These are phyloP conservation scores for Gandaritis pyraliata DNA, from an alignment of 2,888 invertebrate species.

Conservation along the genomic window DNA sequence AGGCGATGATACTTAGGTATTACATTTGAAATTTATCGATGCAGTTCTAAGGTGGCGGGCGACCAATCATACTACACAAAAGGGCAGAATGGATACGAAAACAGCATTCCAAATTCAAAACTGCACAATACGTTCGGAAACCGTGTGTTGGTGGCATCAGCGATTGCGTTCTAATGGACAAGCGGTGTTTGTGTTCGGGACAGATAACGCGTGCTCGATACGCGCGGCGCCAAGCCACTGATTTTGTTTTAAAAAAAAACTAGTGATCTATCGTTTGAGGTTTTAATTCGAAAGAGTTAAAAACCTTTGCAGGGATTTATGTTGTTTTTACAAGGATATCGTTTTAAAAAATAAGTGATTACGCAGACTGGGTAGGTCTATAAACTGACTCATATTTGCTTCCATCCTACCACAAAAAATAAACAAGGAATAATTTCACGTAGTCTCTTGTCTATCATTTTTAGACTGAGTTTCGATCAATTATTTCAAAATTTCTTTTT, in stretches of 20 bases:
- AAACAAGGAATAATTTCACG: too few species aligned
- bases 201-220: slow-evolving; percentile 79
- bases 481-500: too few species aligned
- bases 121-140: slow-evolving; percentile 60
- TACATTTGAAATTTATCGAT: too few species aligned
- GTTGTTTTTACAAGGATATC: slow-evolving; percentile 3
- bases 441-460: too few species aligned
- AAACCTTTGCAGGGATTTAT: slow-evolving; percentile 7
- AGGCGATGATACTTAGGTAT: too few species aligned
- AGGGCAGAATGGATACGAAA: slow-evolving; percentile 31
- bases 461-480: too few species aligned
- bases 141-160: slow-evolving; percentile 80
- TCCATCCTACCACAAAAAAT: too few species aligned
- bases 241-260: slow-evolving; percentile 67
- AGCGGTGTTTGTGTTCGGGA: slow-evolving; percentile 79
- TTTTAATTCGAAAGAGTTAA: slow-evolving; percentile 35
- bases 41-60: too few species aligned
- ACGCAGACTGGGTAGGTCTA: too few species aligned
- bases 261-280: slow-evolving; percentile 65
- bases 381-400: too few species aligned
- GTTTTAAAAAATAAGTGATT: not conserved
- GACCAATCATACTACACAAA: not conserved
- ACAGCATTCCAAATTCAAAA: slow-evolving; percentile 66
- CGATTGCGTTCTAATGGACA: slow-evolving; percentile 85
- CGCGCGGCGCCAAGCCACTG: slow-evolving; percentile 81